These are phyloP conservation scores for Sitodiplosis mosellana DNA, from an alignment of 1,140 invertebrate genomes.

Conservation along the genomic window DNA sequence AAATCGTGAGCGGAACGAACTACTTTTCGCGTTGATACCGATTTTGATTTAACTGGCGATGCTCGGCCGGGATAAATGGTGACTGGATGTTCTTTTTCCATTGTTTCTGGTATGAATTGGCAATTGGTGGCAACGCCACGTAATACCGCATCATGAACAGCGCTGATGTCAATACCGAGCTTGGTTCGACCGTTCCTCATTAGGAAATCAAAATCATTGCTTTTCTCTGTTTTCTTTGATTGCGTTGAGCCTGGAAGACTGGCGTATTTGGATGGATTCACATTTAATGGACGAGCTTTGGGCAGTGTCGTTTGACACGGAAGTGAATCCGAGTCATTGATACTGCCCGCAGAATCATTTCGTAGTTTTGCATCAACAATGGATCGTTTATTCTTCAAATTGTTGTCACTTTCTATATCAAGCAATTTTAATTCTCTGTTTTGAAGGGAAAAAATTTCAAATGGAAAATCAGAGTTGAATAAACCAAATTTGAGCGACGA, in stretches of 20 bases:
- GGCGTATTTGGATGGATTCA: constrained; percentile 19
- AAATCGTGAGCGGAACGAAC: too few relatives aligned
- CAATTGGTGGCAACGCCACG: constrained; percentile 18
- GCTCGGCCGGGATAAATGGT: constrained; percentile 36
- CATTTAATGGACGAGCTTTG: constrained; percentile 15
- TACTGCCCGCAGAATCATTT: too few relatives aligned
- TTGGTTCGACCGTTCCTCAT: constrained; percentile 12
- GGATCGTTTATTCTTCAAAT: too few relatives aligned
- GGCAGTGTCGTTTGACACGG: constrained; percentile 9
- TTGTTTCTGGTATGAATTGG: constrained; percentile 23
- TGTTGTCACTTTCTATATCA: too few relatives aligned
- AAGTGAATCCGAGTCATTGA: too few relatives aligned
- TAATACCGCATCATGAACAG: constrained; percentile 23
- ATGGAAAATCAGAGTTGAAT: background rate
- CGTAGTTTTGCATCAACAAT: too few relatives aligned
- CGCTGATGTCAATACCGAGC: constrained; percentile 23
- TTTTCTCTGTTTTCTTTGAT: constrained; percentile 7
- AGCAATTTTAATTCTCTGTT: too few relatives aligned
- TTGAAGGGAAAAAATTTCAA: background rate
- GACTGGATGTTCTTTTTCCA: constrained; percentile 36
- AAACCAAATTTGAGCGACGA: too few relatives aligned
- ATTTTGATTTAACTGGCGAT: constrained; percentile 26
- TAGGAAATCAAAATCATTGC: constrained; percentile 7
- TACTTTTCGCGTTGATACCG: constrained; percentile 45
- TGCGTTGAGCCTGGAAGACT: constrained; percentile 22